Evolutionary conservation across 2,888 invertebrate species (phyloP), one percentile per base, ranked within the genome.

Genomic region (Idaea straminata): DNA sequence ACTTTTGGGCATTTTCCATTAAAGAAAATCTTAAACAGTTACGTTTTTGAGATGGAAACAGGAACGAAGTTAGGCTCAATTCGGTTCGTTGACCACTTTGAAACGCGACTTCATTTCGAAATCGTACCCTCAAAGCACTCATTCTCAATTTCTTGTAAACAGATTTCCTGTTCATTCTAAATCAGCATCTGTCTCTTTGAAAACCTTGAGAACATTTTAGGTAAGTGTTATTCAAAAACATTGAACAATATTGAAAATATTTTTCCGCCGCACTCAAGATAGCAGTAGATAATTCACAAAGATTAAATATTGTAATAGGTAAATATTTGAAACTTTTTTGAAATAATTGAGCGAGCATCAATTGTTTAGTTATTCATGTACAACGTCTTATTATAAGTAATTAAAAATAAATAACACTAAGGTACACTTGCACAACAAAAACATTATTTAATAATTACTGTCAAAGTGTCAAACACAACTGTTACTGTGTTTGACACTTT

Each of bases 11-110:
- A 4, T 47, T 47, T 47, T 47, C 47, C 47, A 13, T 47, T 47
- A 13, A 47, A 47, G 47, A 47, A 47, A 47, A 7, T 47, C 7
- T 47, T 10, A 47, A 47, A 47, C 47, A 47, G 47, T 7, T 47
- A 47, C 47, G 47, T 47, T 10, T 10, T 47, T 47, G 13, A 10
- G 47, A 5, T 47, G 47, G 47, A 47, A 10, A 47, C 47, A 47
- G 47, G 13, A 47, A 47, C 47, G 47, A 47, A 47, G 47, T 47
- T 47, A 47, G 13, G 13, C 7, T 36, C 36, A 36, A 36, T 36
- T 47, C 47, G 47, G 47, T 47, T 47, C 47, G 47, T 47, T 47
- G 47, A 47, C 47, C 47, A 47, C 47, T 47, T 47, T 47, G 47
- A 47, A 47, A 47, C 47, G 10, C 47, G 47, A 10, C 47, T 47